Evolutionary conservation across 2,888 invertebrate genomes (phyloP).

Genomic region (Candidula unifasciata): DNA sequence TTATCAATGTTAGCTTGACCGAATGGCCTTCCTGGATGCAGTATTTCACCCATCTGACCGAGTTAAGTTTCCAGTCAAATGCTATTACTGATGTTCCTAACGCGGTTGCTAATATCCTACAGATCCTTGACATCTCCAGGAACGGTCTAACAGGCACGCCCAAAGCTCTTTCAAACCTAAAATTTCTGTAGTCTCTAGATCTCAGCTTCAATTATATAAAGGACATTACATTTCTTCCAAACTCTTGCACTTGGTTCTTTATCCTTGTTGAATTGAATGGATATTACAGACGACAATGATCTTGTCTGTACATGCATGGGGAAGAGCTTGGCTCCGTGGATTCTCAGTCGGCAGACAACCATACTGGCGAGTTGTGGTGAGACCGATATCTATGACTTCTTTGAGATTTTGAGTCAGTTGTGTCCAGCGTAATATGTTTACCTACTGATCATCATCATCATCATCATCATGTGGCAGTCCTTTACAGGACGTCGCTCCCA

Average conservation of each 20-base stretch:
- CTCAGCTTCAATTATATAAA: not conserved
- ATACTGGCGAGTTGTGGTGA: not conserved
- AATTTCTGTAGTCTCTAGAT: not conserved
- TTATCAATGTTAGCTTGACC: not conserved
- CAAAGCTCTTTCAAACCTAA: not conserved
- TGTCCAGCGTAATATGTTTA: not conserved
- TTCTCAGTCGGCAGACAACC: not conserved
- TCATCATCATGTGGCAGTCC: too few species aligned
- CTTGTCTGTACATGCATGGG: not conserved
- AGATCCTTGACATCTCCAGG: not conserved
- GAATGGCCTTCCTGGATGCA: conserved; percentile 10
- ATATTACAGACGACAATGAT: not conserved
- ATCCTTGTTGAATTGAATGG: not conserved
- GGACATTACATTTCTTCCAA: not conserved
- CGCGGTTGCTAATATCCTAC: not conserved
- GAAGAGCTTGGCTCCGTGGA: not conserved
- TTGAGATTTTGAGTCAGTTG: not conserved
- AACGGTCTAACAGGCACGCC: not conserved
- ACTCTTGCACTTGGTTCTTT: not conserved
- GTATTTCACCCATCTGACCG: not conserved
- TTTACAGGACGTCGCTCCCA: too few species aligned
- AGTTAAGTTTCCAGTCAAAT: not conserved
- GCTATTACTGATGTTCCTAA: not conserved
- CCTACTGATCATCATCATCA: too few species aligned
- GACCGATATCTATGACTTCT: not conserved